Evolutionary conservation across 2,888 invertebrate species (phyloP), one percentile per base, ranked within the genome.

Genomic region (Leptinotarsa haldemani): DNA sequence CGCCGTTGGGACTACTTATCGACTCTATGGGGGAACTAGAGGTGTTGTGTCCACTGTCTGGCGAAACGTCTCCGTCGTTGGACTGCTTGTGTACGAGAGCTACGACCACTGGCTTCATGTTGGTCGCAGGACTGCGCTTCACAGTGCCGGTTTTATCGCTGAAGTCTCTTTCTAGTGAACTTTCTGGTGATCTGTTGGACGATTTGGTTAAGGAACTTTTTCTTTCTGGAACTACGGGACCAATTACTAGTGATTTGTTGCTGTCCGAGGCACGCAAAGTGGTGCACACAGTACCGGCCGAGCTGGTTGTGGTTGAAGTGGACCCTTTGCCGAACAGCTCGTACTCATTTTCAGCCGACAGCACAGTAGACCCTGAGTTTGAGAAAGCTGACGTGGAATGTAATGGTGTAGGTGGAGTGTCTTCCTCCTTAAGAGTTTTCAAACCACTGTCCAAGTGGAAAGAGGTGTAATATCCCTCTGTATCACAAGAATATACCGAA

Each of bases 401-500:
- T 84, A 94, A 85, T 1, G 95, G 94, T 30, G 93, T 93, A 77
- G 92, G 91, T 0, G 93, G 93, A 77, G 93, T 90, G 81, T 93
- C 93, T 81, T 91, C 91, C 87, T 96, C 95, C 84, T 94, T 93
- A 16, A 95, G 88, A 0, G 95, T 95, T 84, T 95, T 95, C 77
- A 98, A 87, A 0, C 98, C 98, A 71, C 97, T 97, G 87, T 98
- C 98, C 91, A 96, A 94, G 87, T 98, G 97, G 89, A 98, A 98
- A 22, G 97, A 97, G 0, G 98, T 98, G 86, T 97, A 98, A 87
- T 98, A 98, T 9, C 98, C 98, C 88, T 98, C 98, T 1, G 97
- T 97, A 85, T 98, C 98, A 85, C 97, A 96, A 2, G 97, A 97
- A 87, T 97, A 97, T 74, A 96, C 95, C 0, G 97, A 97, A 81